Evolutionary conservation across 2,888 invertebrate species (phyloP), one percentile per base, ranked within the genome.

Genomic region (Agonopterix subpropinquella): DNA sequence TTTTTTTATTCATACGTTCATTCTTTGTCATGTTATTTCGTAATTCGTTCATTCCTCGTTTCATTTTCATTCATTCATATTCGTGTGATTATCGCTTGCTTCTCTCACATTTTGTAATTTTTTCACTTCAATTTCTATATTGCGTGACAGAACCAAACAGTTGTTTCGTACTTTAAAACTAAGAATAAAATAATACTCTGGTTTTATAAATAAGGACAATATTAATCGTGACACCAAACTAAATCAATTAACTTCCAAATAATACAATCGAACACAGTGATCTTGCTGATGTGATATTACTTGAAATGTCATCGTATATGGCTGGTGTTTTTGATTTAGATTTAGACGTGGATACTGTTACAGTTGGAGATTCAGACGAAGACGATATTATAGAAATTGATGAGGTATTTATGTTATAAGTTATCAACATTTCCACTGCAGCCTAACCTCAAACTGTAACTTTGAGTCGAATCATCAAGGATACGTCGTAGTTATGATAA

Each of bases 281-380:
- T 59, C 10, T 77, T 75, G 81, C 85, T 84, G 78, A 87, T 87
- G 87, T 86, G 81, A 82, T 79, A 18, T 71, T 80, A 81, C 67
- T 45, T 83, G 87, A 85, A 82, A 89, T 89, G 89, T 89, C 89
- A 87, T 89, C 89, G 64, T 88, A 87, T 86, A 94, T 94, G 93
- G 94, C 94, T 80, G 96, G 95, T 85, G 95, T 97, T 81, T 97
- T 98, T 86, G 96, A 97, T 91, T 93, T 98, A 83, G 97, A 98
- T 87, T 90, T 97, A 74, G 92, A 92, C 78, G 87, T 88, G 67
- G 90, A 90, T 77, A 89, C 90, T 54, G 90, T 90, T 64, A 88
- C 89, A 55, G 89, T 92, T 61, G 92, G 91, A 72, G 93, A 94
- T 79, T 93, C 94, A 75, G 95, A 95, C 70, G 94, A 96, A 65